Percentiles rank a stretch among this genome's conserved stretches.
phyloP scores from a whole-genome alignment of 64 coral and sea anemone genomes.

The Montipora capricornis region DNA sequence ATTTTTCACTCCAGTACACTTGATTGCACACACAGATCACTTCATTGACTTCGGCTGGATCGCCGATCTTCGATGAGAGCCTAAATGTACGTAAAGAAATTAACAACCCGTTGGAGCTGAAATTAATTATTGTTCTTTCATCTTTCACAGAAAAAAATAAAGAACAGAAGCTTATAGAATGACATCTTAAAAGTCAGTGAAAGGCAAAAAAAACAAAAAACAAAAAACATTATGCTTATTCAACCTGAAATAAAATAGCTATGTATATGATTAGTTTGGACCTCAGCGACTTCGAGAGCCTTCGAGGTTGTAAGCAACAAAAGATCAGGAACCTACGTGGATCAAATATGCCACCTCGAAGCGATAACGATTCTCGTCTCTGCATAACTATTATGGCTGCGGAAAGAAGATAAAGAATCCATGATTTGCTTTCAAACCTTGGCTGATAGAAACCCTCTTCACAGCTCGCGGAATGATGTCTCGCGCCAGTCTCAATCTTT shows the following conservation, averaged over 20 bases:
- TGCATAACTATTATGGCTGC: background rate
- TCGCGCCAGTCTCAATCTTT: background rate
- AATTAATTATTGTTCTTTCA: constrained; percentile 11
- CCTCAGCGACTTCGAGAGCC: background rate
- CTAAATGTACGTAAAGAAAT: background rate
- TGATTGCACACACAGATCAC: background rate
- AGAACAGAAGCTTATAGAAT: background rate
- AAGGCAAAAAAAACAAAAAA: constrained; percentile 7
- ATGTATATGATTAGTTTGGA: too few relatives aligned
- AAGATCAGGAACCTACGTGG: background rate
- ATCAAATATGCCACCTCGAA: background rate
- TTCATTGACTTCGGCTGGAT: background rate
- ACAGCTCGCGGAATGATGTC: background rate
- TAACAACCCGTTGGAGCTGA: background rate
- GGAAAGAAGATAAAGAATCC: background rate
- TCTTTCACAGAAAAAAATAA: constrained; percentile 26
- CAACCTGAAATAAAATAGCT: constrained; percentile 15
- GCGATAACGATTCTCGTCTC: background rate
- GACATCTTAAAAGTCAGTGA: constrained; percentile 38
- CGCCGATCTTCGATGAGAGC: background rate
- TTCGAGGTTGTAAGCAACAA: background rate
- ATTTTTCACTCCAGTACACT: constrained; percentile 8
- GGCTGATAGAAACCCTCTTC: too few relatives aligned
- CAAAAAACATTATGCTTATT: background rate
- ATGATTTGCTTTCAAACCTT: background rate